Percentiles rank a stretch among this genome's conserved stretches.
Evolutionary conservation across 2,113 vertebrate species (phyloP).

Genomic region (Hippopotamus amphibius): DNA sequence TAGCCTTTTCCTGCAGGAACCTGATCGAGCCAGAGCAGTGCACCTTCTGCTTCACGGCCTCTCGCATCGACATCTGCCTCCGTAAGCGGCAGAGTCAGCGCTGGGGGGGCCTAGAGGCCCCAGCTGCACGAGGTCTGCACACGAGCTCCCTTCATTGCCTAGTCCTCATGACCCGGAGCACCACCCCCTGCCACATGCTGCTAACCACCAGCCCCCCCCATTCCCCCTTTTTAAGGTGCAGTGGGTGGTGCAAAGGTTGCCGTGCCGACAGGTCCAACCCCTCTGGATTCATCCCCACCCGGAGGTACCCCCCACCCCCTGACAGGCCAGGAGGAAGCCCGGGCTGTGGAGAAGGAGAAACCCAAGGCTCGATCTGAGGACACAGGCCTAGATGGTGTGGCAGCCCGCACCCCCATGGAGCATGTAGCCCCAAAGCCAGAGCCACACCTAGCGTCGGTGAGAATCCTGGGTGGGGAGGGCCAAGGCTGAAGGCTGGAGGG

Average conservation of each 20-base stretch:
- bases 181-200: slow-evolving; percentile 76
- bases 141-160: slow-evolving; percentile 86
- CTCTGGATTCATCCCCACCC: slow-evolving; percentile 93
- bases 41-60: slow-evolving; percentile 93
- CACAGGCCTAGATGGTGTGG: slow-evolving; percentile 90
- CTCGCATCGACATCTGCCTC: slow-evolving; percentile 94
- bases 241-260: slow-evolving; percentile 99
- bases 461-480: slow-evolving; percentile 36
- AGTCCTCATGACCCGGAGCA: not conserved
- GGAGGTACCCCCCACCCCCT: slow-evolving; percentile 94
- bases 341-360: slow-evolving; percentile 94
- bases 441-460: slow-evolving; percentile 91
- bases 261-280: slow-evolving; percentile 94
- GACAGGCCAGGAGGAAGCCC: slow-evolving; percentile 94
- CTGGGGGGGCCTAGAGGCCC: slow-evolving; percentile 97
- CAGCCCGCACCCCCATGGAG: slow-evolving; percentile 90
- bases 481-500: not conserved
- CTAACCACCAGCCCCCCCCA: slow-evolving; percentile 95
- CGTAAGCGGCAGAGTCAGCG: slow-evolving; percentile 98
- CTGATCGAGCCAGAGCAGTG: slow-evolving; percentile 96
- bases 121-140: slow-evolving; percentile 98
- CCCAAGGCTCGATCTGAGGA: slow-evolving; percentile 92
- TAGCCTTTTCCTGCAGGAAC: slow-evolving; percentile 89
- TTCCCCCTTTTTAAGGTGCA: slow-evolving; percentile 99
- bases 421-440: slow-evolving; percentile 95